Evolutionary conservation across 2,888 invertebrate genomes (phyloP).

Genomic region (Helleia helle): DNA sequence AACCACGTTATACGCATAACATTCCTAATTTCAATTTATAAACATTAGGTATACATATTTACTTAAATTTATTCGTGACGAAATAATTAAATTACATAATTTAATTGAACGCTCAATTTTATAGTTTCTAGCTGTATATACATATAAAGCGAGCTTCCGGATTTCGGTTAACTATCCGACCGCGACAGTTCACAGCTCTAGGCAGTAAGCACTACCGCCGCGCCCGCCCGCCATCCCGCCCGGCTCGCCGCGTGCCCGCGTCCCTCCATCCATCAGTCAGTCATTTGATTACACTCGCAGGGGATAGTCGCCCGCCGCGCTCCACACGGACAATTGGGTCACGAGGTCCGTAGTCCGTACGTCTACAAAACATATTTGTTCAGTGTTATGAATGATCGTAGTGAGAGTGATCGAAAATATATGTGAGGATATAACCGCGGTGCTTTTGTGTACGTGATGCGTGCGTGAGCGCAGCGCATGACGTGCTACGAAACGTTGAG

Average conservation of each 20-base stretch:
- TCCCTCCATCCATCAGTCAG: slow-evolving; percentile 54
- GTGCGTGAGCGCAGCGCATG: slow-evolving; percentile 75
- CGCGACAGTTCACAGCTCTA: slow-evolving; percentile 11
- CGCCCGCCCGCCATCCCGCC: slow-evolving; percentile 27
- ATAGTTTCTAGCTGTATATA: too few relatives aligned
- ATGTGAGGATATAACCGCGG: slow-evolving; percentile 55
- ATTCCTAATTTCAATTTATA: too few relatives aligned
- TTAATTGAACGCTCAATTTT: too few relatives aligned
- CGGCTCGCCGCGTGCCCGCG: slow-evolving; percentile 34
- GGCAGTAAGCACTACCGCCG: slow-evolving; percentile 16
- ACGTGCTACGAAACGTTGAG: slow-evolving; percentile 75
- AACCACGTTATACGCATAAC: too few relatives aligned
- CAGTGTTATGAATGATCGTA: slow-evolving; percentile 47
- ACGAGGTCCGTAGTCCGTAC: slow-evolving; percentile 45
- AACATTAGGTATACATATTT: too few relatives aligned
- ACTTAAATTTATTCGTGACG: too few relatives aligned
- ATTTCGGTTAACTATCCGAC: slow-evolving; percentile 9
- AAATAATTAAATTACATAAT: too few relatives aligned
- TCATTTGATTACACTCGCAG: slow-evolving; percentile 49
- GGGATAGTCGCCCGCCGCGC: slow-evolving; percentile 40
- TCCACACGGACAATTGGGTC: slow-evolving; percentile 66
- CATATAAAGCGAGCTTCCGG: slow-evolving; percentile 12
- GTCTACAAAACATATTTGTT: slow-evolving; percentile 34
- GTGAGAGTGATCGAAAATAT: slow-evolving; percentile 46
- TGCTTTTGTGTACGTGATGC: slow-evolving; percentile 68